Percentiles rank a stretch among this genome's conserved stretches.
These are phyloP conservation scores for Lapara coniferarum DNA, from an alignment of 2,888 invertebrate species.

Conservation along the genomic window DNA sequence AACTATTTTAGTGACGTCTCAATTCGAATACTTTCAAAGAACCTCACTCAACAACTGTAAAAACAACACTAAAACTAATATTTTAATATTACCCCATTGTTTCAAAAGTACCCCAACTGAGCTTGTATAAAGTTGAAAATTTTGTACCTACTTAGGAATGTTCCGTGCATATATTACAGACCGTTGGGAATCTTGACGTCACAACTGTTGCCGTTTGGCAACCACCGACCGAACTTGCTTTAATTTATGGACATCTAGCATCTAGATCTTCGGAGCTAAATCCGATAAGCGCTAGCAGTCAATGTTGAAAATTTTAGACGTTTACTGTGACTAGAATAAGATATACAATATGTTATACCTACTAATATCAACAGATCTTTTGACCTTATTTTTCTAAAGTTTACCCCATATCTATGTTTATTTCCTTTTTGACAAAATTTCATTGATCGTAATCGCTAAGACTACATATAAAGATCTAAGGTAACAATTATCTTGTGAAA, in stretches of 20 bases:
- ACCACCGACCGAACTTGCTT: not conserved
- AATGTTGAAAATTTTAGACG: too few species aligned
- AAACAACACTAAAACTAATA: constrained; percentile 10
- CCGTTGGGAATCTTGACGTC: constrained; percentile 10
- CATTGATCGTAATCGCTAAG: too few species aligned
- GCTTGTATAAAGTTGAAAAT: constrained; percentile 1
- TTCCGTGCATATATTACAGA: constrained; percentile 4
- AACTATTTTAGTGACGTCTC: too few species aligned
- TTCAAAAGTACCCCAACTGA: not conserved
- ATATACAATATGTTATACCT: too few species aligned
- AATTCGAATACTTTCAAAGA: not conserved
- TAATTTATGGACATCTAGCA: constrained; percentile 8
- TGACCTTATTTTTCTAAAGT: too few species aligned
- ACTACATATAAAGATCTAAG: too few species aligned
- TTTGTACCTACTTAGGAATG: constrained; percentile 10
- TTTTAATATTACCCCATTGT: not conserved
- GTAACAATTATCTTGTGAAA: too few species aligned
- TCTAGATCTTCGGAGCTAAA: not conserved
- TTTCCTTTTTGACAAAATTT: too few species aligned
- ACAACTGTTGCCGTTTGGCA: constrained; percentile 1
- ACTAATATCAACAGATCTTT: too few species aligned
- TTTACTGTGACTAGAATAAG: too few species aligned
- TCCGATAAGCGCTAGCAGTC: not conserved
- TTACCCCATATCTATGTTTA: too few species aligned
- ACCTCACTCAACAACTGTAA: not conserved